Evolutionary conservation across 2,888 invertebrate species (phyloP), one percentile per base, ranked within the genome.

Genomic region (Thyatira batis): DNA sequence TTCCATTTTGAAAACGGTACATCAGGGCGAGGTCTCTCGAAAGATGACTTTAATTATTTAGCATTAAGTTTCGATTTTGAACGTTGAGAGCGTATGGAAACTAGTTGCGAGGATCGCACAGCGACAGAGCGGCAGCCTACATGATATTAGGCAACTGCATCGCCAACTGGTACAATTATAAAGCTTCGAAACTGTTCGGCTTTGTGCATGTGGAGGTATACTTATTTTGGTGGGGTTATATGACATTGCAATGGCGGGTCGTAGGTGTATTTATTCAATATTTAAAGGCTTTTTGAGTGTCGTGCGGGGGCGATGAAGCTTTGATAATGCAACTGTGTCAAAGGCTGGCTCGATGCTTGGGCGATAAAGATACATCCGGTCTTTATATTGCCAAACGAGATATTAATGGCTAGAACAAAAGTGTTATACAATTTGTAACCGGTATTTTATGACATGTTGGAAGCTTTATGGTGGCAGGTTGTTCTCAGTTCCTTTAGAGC

Each of bases 211-310:
- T 48, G 33, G 51, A 45, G 55, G 51, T 21, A 27, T 20, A 27
- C 60, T 62, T 73, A 61, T 58, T 65, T 58, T 50, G 58, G 69
- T 58, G 33, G 71, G 62, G 54, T 80, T 69, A 67, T 65, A 76
- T 75, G 79, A 76, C 80, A 80, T 79, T 80, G 81, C 80, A 74
- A 66, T 69, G 65, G 60, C 53, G 51, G 60, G 48, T 53, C 73
- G 87, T 87, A 84, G 86, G 87, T 80, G 87, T 85, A 77, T 83
- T 82, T 82, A 82, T 83, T 82, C 76, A 78, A 82, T 76, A 80
- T 83, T 80, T 73, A 80, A 83, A 84, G 76, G 73, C 72, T 80
- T 81, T 80, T 80, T 68, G 76, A 69, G 69, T 71, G 39, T 55
- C 46, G 63, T 57, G 83, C 78, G 85, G 84, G 80, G 85, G 86